These are phyloP conservation scores for Anagrus nilaparvatae DNA, from an alignment of 1,140 invertebrate species.

Conservation along the genomic window DNA sequence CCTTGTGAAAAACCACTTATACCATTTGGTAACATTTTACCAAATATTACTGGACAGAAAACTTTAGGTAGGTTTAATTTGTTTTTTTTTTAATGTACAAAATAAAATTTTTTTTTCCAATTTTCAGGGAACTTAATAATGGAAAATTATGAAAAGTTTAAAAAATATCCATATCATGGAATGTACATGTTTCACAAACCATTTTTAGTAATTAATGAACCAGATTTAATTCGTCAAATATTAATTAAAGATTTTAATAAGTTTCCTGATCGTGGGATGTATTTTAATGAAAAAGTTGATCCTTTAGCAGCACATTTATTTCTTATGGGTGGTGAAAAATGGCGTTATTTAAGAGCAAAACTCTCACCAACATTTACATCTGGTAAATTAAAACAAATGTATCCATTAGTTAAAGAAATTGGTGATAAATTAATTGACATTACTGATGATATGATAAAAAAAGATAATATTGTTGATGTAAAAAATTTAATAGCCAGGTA, in stretches of 20 bases:
- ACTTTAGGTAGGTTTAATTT: too few species aligned
- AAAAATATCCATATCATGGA: constrained; percentile 23
- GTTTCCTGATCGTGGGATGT: constrained; percentile 37
- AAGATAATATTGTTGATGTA: not conserved
- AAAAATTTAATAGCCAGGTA: constrained; percentile 5
- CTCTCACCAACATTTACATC: constrained; percentile 46
- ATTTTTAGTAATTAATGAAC: constrained; percentile 37
- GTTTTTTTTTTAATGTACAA: too few species aligned
- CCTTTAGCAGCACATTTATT: constrained; percentile 44
- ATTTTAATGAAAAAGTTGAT: constrained; percentile 39
- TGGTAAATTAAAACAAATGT: constrained; percentile 45
- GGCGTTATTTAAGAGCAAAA: constrained; percentile 41
- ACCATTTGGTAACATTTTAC: constrained; percentile 39
- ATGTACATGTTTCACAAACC: constrained; percentile 40
- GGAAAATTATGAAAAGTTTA: constrained; percentile 12
- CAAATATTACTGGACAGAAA: constrained; percentile 26
- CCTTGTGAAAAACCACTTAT: constrained; percentile 27
- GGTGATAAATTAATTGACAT: constrained; percentile 29
- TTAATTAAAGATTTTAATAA: constrained; percentile 39
- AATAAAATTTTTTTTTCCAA: too few species aligned
- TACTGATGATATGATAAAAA: not conserved
- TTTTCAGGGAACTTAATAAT: constrained; percentile 12
- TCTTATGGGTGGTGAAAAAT: constrained; percentile 31
- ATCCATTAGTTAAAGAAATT: constrained; percentile 34
- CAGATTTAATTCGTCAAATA: constrained; percentile 38